phyloP scores from a whole-genome alignment of 2,888 invertebrate genomes.

The Dicroscelio sp. region DNA sequence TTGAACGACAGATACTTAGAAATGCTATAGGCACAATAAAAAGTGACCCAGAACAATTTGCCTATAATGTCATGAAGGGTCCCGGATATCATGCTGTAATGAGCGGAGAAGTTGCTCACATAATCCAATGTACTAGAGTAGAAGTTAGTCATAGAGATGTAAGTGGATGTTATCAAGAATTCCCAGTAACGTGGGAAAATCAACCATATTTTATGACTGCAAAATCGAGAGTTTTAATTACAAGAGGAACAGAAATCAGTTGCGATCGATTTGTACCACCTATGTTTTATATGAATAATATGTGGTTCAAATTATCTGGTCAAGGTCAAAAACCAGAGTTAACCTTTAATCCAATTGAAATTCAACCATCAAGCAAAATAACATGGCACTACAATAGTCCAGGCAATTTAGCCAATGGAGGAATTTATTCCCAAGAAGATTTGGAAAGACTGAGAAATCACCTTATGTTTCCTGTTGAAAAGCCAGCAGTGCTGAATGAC shows the following conservation, averaged over 20 bases:
- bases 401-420: conserved; percentile 48
- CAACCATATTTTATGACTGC: background rate
- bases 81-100: conserved; percentile 85
- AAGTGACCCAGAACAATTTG: conserved; percentile 84
- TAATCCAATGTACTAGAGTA: conserved; percentile 81
- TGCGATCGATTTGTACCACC: conserved; percentile 24
- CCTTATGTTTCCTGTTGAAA: conserved; percentile 58
- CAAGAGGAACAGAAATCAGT: background rate
- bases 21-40: conserved; percentile 83
- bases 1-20: conserved; percentile 84
- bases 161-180: background rate
- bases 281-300: background rate
- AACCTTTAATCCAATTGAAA: background rate
- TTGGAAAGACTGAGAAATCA: conserved; percentile 46
- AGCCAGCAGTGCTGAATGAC: no score
- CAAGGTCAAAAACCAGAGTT: background rate
- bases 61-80: conserved; percentile 80
- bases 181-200: background rate
- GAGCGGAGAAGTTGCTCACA: conserved; percentile 86
- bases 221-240: background rate
- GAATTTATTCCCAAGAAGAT: conserved; percentile 64
- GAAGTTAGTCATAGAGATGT: background rate
- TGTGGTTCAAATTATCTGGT: conserved; percentile 18
- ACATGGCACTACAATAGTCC: conserved; percentile 48
- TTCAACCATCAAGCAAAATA: background rate